Percentiles rank a stretch among this genome's conserved stretches.
Evolutionary conservation across 1,140 invertebrate species (phyloP).

Genomic region (Metaphire vulgaris): DNA sequence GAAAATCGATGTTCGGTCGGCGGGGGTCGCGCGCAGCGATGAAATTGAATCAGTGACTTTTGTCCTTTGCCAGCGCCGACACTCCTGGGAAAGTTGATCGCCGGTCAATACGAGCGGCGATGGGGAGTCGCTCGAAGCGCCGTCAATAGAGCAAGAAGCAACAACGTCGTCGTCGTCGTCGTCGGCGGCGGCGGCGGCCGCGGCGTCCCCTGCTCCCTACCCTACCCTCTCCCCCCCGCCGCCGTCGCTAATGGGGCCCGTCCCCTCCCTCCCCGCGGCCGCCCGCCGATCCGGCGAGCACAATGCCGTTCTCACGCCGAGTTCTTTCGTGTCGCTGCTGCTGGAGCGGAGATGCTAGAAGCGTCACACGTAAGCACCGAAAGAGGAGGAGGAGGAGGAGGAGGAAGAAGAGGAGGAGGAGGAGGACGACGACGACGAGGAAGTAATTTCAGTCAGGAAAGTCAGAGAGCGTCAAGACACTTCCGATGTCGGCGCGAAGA

Average conservation of each 20-base stretch:
- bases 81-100: slow-evolving; percentile 1
- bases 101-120: neutral
- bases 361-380: neutral
- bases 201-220: neutral
- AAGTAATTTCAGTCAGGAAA: neutral
- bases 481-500: neutral
- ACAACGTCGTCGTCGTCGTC: neutral
- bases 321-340: no score
- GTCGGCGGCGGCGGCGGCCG: neutral
- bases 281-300: neutral
- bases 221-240: no score
- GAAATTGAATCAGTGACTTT: neutral
- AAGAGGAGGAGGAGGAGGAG: neutral
- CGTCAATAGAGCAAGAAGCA: neutral
- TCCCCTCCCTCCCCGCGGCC: no score
- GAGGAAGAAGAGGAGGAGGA: neutral
- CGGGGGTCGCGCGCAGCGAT: neutral
- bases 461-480: neutral
- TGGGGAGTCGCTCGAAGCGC: neutral
- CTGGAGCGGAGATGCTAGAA: neutral
- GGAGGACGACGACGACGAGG: neutral
- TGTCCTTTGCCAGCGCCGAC: neutral
- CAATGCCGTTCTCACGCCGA: neutral
- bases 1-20: neutral
- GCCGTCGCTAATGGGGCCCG: neutral